Evolutionary conservation across 2,113 vertebrate species (phyloP).

Genomic region (Tapirus terrestris): DNA sequence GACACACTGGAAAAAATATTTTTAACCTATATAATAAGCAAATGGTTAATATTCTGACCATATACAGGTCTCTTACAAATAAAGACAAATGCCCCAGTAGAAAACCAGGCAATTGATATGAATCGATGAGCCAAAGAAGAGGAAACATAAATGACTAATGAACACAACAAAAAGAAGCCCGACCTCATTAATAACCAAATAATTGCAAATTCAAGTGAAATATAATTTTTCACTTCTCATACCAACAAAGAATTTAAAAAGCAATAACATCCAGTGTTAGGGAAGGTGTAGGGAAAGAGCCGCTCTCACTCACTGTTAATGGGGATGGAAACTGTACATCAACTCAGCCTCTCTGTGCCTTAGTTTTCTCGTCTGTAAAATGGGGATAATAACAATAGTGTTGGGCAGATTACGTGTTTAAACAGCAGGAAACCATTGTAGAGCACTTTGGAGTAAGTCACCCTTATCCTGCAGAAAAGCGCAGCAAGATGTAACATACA

Average conservation of each 20-base stretch:
- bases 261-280: not conserved
- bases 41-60: not conserved
- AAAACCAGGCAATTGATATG: not conserved
- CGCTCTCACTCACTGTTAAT: not conserved
- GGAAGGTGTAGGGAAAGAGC: not conserved
- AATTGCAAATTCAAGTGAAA: not conserved
- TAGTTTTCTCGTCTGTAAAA: not conserved
- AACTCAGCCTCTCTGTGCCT: not conserved
- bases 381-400: not conserved
- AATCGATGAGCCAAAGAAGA: not conserved
- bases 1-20: not conserved
- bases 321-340: not conserved
- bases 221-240: not conserved
- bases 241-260: not conserved
- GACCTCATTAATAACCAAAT: not conserved
- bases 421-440: not conserved
- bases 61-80: not conserved
- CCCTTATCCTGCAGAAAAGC: not conserved
- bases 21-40: not conserved
- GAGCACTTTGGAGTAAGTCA: too few species aligned
- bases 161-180: not conserved
- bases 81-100: not conserved
- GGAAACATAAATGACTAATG: not conserved
- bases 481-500: not conserved
- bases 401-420: not conserved